Percentiles rank a stretch among this genome's conserved stretches.
These are phyloP conservation scores for Eupeodes luniger DNA, from an alignment of 2,888 invertebrate species.

Conservation along the genomic window DNA sequence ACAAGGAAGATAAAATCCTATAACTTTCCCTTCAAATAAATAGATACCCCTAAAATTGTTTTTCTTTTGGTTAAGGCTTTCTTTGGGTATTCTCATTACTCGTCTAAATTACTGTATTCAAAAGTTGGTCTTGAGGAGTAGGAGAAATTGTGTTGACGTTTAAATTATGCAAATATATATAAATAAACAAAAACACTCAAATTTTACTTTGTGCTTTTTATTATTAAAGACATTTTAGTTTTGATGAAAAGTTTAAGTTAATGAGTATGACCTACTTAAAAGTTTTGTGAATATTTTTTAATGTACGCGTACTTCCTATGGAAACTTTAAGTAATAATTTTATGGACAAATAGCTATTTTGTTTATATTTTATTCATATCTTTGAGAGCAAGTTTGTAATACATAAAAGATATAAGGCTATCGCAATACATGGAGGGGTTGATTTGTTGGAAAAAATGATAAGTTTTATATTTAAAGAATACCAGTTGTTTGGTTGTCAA, in stretches of 20 bases:
- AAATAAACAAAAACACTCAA: not conserved
- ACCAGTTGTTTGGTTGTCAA: too few species aligned
- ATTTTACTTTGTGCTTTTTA: not conserved
- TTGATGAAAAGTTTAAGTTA: slow-evolving; percentile 23
- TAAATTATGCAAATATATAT: not conserved
- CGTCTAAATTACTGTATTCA: not conserved
- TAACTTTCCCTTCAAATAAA: too few species aligned
- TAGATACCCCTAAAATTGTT: too few species aligned
- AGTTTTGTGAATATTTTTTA: not conserved
- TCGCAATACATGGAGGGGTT: not conserved
- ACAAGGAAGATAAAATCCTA: too few species aligned
- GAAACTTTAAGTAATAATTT: not conserved
- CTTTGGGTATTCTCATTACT: not conserved
- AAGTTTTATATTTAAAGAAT: too few species aligned
- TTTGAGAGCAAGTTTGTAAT: not conserved
- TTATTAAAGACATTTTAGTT: not conserved
- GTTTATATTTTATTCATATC: not conserved
- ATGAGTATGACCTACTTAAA: slow-evolving; percentile 7
- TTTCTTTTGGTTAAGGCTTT: not conserved
- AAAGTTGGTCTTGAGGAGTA: not conserved
- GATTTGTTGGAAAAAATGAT: too few species aligned
- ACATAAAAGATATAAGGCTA: not conserved
- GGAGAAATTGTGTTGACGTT: not conserved
- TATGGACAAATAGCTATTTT: not conserved
- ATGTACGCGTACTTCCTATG: not conserved